phyloP scores from a whole-genome alignment of 2,113 vertebrate species.

The Tyto alba region DNA sequence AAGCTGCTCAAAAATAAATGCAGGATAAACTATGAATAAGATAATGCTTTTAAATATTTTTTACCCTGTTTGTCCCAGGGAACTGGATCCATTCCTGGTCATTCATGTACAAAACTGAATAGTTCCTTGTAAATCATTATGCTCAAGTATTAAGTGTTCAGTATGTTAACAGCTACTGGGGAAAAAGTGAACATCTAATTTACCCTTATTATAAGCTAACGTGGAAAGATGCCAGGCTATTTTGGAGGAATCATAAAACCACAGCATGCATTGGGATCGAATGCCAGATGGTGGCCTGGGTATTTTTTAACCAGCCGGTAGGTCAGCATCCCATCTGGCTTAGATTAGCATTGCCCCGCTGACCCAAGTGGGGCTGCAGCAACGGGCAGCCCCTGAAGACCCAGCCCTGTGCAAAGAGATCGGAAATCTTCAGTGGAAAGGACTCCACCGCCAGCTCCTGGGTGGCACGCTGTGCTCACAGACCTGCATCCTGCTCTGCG shows the following conservation, averaged over 20 bases:
- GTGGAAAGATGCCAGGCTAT: background rate
- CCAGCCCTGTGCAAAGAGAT: background rate
- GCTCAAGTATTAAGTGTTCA: background rate
- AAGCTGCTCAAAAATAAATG: background rate
- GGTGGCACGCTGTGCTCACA: background rate
- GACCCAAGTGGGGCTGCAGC: background rate
- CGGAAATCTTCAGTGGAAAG: background rate
- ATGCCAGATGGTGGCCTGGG: background rate
- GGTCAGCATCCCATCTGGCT: background rate
- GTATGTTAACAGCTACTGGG: background rate
- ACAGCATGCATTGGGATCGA: background rate
- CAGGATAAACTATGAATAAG: background rate
- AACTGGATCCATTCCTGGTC: background rate
- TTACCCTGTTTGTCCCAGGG: background rate
- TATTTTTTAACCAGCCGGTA: background rate
- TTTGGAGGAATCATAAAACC: background rate
- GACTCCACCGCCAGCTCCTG: background rate
- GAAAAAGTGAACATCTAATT: background rate
- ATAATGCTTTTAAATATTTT: background rate
- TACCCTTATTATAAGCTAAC: background rate
- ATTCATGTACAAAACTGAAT: background rate
- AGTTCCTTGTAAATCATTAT: background rate
- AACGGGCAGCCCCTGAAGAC: background rate
- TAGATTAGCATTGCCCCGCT: background rate
- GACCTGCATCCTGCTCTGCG: background rate